These are phyloP conservation scores for Drosophila sordidula DNA, from an alignment of 2,888 invertebrate genomes.

Conservation along the genomic window DNA sequence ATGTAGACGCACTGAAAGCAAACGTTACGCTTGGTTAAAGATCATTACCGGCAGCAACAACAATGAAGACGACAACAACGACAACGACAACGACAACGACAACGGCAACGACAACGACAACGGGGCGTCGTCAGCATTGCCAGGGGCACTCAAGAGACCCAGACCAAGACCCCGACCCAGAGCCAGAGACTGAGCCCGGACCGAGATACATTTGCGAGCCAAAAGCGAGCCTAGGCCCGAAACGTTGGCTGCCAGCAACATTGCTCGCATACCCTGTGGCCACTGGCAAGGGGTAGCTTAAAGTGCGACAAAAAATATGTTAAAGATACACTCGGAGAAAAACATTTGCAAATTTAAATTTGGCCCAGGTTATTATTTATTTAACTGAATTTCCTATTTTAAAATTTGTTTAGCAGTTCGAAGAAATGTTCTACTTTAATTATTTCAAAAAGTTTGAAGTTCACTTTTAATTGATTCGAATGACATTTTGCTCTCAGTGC, in stretches of 20 bases:
- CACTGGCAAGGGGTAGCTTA: background rate
- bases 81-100: constrained; percentile 17
- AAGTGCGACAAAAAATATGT: background rate
- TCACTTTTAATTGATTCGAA: too few relatives aligned
- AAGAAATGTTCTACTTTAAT: too few relatives aligned
- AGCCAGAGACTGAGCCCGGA: constrained; percentile 11
- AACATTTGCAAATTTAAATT: too few relatives aligned
- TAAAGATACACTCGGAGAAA: too few relatives aligned
- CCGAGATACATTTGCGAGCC: constrained; percentile 16
- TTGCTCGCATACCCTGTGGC: constrained; percentile 13
- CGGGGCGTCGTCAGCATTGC: constrained; percentile 53
- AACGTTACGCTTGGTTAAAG: constrained; percentile 82
- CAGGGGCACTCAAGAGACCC: constrained; percentile 60
- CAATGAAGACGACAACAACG: constrained; percentile 25
- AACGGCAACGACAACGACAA: constrained; percentile 38
- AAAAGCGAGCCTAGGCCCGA: constrained; percentile 26
- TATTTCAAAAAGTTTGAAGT: too few relatives aligned
- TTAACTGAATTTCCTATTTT: too few relatives aligned
- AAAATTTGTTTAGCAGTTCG: too few relatives aligned
- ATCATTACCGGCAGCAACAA: constrained; percentile 80
- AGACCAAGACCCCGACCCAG: constrained; percentile 22
- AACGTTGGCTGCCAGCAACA: constrained; percentile 8
- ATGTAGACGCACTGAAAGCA: constrained; percentile 82
- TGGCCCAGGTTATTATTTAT: too few relatives aligned
- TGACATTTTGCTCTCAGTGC: too few relatives aligned